Conservation (phyloP, 2,888 invertebrate genomes). For the Drosophila nigricruria region DNA sequence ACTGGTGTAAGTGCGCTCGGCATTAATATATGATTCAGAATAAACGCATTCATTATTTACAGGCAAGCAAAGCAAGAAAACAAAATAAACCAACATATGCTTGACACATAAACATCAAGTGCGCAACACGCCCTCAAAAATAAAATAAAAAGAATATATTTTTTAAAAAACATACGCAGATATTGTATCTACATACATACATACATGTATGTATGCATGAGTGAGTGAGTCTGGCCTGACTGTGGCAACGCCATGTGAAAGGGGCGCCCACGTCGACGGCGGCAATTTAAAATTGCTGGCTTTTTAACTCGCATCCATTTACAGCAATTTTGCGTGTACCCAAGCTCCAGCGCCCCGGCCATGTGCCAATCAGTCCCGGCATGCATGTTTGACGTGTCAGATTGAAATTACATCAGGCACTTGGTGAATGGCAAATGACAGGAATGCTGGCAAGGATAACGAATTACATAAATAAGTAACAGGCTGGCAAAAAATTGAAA, state of each 20-base stretch:
- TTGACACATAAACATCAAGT: constrained; percentile 81
- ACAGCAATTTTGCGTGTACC: constrained; percentile 73
- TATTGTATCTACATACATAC: too few species aligned
- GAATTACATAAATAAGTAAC: constrained; percentile 64
- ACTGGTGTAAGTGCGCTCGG: constrained; percentile 51
- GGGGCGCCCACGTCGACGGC: constrained; percentile 58
- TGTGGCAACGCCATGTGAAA: constrained; percentile 25
- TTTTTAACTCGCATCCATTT: constrained; percentile 81
- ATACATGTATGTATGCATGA: not conserved
- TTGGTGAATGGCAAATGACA: constrained; percentile 52
- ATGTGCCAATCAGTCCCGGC: constrained; percentile 13
- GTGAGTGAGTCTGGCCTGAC: constrained; percentile 9
- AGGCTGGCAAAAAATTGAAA: constrained; percentile 58
- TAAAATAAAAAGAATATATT: constrained; percentile 18
- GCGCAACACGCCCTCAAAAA: constrained; percentile 49
- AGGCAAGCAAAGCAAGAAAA: constrained; percentile 49
- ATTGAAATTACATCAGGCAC: constrained; percentile 77
- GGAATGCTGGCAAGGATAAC: constrained; percentile 56
- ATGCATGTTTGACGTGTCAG: constrained; percentile 62
- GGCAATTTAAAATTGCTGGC: constrained; percentile 80
- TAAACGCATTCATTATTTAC: constrained; percentile 80
- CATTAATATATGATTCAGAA: constrained; percentile 73
- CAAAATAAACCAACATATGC: constrained; percentile 65
- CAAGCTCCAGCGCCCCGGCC: constrained; percentile 4
- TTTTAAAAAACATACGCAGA: constrained; percentile 7